Evolutionary conservation across 1,140 invertebrate genomes (phyloP).

Genomic region (Sarcophaga bullata): DNA sequence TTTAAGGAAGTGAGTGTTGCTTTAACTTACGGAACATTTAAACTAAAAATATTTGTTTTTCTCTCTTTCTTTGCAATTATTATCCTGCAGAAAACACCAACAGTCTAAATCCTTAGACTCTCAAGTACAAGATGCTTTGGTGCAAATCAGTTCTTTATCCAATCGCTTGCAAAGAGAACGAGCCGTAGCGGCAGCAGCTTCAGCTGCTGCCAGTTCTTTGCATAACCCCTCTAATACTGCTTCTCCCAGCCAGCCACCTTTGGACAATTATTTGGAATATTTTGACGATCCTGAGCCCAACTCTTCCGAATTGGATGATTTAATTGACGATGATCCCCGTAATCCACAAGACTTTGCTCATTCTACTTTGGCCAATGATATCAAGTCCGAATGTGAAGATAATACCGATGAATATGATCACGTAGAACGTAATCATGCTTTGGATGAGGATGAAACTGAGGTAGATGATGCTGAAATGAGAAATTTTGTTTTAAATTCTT

Average conservation of each 20-base stretch:
- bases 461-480: constrained; percentile 50
- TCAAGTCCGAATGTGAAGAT: constrained; percentile 62
- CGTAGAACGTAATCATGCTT: constrained; percentile 24
- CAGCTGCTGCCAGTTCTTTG: constrained; percentile 39
- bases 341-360: constrained; percentile 27
- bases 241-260: constrained; percentile 16
- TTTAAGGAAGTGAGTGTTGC: constrained; percentile 53
- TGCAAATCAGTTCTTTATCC: constrained; percentile 56
- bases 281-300: constrained; percentile 44
- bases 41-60: constrained; percentile 38
- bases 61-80: neutral
- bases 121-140: constrained; percentile 60
- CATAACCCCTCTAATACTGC: neutral
- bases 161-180: constrained; percentile 59
- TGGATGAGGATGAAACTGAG: constrained; percentile 50
- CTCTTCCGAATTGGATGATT: constrained; percentile 41
- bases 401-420: constrained; percentile 53
- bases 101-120: constrained; percentile 60
- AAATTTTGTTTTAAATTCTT: constrained; percentile 40
- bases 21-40: neutral
- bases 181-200: constrained; percentile 45
- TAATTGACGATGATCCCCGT: constrained; percentile 42
- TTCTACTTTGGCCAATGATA: constrained; percentile 53
- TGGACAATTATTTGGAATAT: constrained; percentile 58
- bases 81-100: constrained; percentile 51